phyloP scores from a whole-genome alignment of 2,113 vertebrate genomes.

The Willisornis vidua region DNA sequence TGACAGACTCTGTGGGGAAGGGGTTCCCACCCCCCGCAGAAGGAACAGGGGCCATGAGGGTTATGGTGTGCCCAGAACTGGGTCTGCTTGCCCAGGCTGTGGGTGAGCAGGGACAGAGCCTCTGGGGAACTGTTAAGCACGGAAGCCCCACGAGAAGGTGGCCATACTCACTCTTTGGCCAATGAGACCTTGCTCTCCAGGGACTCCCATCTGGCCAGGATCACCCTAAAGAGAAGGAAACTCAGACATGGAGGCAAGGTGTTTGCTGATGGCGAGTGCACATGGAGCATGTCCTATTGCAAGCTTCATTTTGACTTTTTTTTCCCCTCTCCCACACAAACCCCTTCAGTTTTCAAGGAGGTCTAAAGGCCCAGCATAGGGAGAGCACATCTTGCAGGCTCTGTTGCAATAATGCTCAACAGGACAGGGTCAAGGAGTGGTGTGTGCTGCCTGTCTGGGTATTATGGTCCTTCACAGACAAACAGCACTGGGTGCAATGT shows the following conservation, averaged over 20 bases:
- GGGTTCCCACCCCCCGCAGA: neutral
- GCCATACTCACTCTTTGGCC: slow-evolving; percentile 86
- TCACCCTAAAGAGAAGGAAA: slow-evolving; percentile 78
- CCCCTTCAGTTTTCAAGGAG: neutral
- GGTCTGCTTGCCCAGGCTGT: neutral
- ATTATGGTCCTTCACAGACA: neutral
- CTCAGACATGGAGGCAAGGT: neutral
- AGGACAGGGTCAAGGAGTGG: neutral
- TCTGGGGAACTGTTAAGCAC: neutral
- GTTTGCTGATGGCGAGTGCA: neutral
- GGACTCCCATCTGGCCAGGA: slow-evolving; percentile 80
- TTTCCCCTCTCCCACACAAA: neutral
- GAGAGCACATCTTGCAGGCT: neutral
- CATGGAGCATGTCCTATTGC: neutral
- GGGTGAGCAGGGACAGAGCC: neutral
- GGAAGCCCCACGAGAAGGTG: neutral
- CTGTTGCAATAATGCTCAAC: neutral
- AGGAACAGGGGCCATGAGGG: neutral
- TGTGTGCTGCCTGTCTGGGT: neutral
- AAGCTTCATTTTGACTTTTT: neutral
- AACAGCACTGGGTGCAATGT: neutral
- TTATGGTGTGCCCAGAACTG: neutral
- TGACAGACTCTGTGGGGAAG: neutral
- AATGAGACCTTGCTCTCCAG: slow-evolving; percentile 88
- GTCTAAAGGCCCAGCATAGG: neutral